Evolutionary conservation across 2,888 invertebrate genomes (phyloP).

Genomic region (Synergus japonicus): DNA sequence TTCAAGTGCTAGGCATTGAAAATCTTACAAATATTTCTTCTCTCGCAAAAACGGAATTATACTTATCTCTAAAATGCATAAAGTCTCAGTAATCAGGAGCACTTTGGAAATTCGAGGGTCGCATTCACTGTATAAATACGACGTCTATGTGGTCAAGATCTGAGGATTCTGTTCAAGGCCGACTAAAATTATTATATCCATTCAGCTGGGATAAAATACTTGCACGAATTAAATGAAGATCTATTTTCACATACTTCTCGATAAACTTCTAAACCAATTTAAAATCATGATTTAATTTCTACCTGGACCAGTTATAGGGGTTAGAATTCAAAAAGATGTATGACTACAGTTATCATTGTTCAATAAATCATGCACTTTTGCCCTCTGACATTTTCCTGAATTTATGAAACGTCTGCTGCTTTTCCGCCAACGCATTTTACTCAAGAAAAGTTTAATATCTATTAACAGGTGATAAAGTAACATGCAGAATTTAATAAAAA

Average conservation of each 20-base stretch:
- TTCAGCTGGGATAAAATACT: neutral
- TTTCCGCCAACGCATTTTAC: neutral
- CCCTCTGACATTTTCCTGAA: constrained; percentile 8
- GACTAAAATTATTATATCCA: neutral
- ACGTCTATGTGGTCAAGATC: neutral
- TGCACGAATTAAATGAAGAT: neutral
- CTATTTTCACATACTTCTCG: neutral
- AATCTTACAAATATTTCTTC: neutral
- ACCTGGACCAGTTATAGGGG: neutral
- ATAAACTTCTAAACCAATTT: neutral
- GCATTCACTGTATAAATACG: neutral
- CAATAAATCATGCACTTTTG: constrained; percentile 20
- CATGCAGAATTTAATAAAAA: neutral
- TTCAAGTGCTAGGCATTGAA: neutral
- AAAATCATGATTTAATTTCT: neutral
- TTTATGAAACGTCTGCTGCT: constrained; percentile 24
- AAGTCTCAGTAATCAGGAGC: neutral
- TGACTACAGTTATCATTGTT: neutral
- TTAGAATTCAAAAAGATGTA: neutral
- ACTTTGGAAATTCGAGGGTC: neutral
- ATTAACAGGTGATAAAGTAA: neutral
- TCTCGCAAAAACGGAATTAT: neutral
- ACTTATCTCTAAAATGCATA: neutral
- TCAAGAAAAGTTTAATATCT: constrained; percentile 11
- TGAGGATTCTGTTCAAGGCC: neutral